Evolutionary conservation across 2,888 invertebrate genomes (phyloP), one percentile per base, ranked within the genome.

Genomic region (Oxytorus armatus): DNA sequence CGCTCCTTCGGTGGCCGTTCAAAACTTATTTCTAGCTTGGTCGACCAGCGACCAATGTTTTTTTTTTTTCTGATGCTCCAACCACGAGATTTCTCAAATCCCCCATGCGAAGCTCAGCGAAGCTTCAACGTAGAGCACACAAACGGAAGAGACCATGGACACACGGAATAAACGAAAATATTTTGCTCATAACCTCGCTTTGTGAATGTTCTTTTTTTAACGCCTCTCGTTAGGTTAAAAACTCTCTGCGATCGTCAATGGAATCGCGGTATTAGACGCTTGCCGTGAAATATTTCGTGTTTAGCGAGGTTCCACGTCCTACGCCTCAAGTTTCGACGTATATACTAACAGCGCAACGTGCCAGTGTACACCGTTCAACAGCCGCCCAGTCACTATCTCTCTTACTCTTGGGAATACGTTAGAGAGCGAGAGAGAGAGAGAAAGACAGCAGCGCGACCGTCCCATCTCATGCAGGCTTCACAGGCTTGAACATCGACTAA

Each of bases 341-440:
- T 47, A 21, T 55, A 59, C 44, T 39, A 47, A 57, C 73, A 73
- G 44, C 47, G 63, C 66, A 77, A 77, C 74, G 74, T 77, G 66
- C 68, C 14, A 25, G 51, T 61, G 44, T 53, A 42, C 75, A 47
- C 78, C 53, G 65, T 47, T 69, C 68, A 69, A 66, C 74, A 74
- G 49, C 55, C 63, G 42, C 73, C 39, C 53, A 53, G 55, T 74
- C 36, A 66, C 74, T 74, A 53, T 66, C 74, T 51, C 16, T 55
- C 65, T 57, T 23, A 47, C 44, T 33, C 23, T 23, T 29, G 33
- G 51, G 8, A n/a, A 16, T 42, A 39, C 57, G 29, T 21, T n/a
- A n/a, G 70, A 59, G 47, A 59, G 21, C 68, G 53, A 21, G 55
- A 21, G 44, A 69, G 44, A n/a, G 55, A 44, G 44, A 69, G 25